A percentile compares a stretch with the other conserved stretches of the same genome.
phyloP scores from a whole-genome alignment of 2,797 vertebrate genomes.

The Eulemur albifrons region DNA sequence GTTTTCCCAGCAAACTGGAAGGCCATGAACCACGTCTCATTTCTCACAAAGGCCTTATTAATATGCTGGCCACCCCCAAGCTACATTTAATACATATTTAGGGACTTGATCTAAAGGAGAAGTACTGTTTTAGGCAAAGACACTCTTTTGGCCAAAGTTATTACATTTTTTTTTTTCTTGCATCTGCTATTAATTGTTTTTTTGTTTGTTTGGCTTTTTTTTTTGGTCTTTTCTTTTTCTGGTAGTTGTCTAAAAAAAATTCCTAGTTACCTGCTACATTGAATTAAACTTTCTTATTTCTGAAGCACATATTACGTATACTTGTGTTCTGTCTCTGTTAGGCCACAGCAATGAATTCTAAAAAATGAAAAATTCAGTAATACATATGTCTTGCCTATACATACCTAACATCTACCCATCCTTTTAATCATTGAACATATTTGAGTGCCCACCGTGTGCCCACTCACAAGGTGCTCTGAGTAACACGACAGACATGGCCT shows the following conservation, averaged over 20 bases:
- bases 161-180: background rate
- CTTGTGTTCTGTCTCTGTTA: background rate
- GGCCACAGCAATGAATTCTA: background rate
- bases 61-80: background rate
- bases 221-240: background rate
- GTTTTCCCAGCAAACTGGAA: background rate
- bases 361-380: background rate
- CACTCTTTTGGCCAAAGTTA: background rate
- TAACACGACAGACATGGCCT: background rate
- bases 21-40: background rate
- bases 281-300: conserved; percentile 8
- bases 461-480: background rate
- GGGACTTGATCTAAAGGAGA: background rate
- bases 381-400: background rate
- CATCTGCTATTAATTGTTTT: background rate
- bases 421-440: background rate
- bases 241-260: background rate
- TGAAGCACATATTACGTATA: background rate
- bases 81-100: conserved; percentile 25
- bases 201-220: background rate
- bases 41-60: conserved; percentile 27
- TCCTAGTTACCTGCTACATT: background rate
- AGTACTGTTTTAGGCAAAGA: conserved; percentile 5
- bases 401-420: background rate
- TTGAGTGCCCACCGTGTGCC: background rate